Evolutionary conservation across 2,888 invertebrate species (phyloP).

Genomic region (Apotomis capreana): DNA sequence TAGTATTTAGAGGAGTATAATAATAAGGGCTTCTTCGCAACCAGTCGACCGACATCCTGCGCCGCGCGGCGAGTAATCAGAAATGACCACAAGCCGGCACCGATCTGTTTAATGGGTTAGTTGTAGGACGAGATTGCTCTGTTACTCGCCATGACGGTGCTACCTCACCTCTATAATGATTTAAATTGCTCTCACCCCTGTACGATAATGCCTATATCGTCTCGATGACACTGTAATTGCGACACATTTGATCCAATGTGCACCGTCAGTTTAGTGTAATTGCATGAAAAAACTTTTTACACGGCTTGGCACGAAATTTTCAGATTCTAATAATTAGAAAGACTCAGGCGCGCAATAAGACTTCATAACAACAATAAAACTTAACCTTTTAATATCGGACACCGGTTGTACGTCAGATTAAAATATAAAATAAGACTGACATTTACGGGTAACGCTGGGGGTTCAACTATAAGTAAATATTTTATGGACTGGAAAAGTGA

Average conservation of each 20-base stretch:
- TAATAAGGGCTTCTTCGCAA: conserved; percentile 40
- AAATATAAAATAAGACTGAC: conserved; percentile 19
- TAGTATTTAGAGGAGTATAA: conserved; percentile 31
- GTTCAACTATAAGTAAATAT: conserved; percentile 47
- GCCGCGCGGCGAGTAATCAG: conserved; percentile 67
- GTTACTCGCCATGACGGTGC: conserved; percentile 58
- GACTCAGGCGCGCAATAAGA: neutral
- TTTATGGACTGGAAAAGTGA: conserved; percentile 67
- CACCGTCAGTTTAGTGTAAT: conserved; percentile 34
- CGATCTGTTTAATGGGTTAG: conserved; percentile 59
- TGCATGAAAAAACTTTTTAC: conserved; percentile 4
- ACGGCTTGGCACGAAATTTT: no score
- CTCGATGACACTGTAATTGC: conserved; percentile 59
- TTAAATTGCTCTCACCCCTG: conserved; percentile 57
- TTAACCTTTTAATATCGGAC: neutral
- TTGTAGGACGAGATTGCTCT: conserved; percentile 56
- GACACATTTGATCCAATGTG: conserved; percentile 56
- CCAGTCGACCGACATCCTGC: conserved; percentile 56
- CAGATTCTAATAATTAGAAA: neutral
- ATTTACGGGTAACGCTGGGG: conserved; percentile 16
- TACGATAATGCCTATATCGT: conserved; percentile 51
- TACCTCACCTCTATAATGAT: conserved; percentile 60
- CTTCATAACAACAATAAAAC: neutral
- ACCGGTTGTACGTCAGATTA: neutral
- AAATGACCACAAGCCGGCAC: conserved; percentile 70